Base-by-base conservation (phyloP, 1,140 invertebrate species). In the Anoplolepis gracilipes region DNA sequence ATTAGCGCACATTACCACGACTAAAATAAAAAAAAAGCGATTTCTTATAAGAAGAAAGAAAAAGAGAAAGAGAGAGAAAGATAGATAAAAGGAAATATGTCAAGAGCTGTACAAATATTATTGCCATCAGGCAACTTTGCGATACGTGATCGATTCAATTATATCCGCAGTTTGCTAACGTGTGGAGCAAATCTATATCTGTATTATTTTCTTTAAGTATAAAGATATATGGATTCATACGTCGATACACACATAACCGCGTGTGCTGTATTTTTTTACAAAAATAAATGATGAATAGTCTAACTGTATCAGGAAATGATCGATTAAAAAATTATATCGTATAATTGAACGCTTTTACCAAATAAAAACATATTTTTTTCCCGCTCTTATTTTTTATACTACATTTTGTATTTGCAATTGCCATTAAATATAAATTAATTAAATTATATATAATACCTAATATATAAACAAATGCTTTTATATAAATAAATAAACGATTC, bases 1-100 rank as follows among this genome's bases (percentile, higher is more conserved):
- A 90, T 97, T 98, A 0, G 98, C 98, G 93, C 99, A 99, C 90
- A 99, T 96, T 70, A 99, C 97, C 72, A 99, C 97, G 93, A 99
- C 99, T 99, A 96, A 88, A 93, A 92, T 72, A 85, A 36, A 87
- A 39, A 82, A 84, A 57, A 86, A 72, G 88, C 19, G 22, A 42
- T 77, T 73, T 33, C 57, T 76, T 46, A 28, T 49, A 3, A 4
- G 4, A 49, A 49, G 16, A 49, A 49, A 0, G 8, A 42, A 8
- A 49, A 4, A 49, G 16, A 16, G n/a, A 25, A 10, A 19, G 46
- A 11, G 16, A 25, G 36, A 19, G 4, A 49, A 6, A 49, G 4
- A 49, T 19, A 19, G 16, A n/a, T n/a, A n/a, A n/a, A n/a, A n/a
- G n/a, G n/a, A 2, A 8, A 39, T 6, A 73, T 13, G 3, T 39